Evolutionary conservation across 1,140 invertebrate species (phyloP).

Genomic region (Scaptomyza graminum): DNA sequence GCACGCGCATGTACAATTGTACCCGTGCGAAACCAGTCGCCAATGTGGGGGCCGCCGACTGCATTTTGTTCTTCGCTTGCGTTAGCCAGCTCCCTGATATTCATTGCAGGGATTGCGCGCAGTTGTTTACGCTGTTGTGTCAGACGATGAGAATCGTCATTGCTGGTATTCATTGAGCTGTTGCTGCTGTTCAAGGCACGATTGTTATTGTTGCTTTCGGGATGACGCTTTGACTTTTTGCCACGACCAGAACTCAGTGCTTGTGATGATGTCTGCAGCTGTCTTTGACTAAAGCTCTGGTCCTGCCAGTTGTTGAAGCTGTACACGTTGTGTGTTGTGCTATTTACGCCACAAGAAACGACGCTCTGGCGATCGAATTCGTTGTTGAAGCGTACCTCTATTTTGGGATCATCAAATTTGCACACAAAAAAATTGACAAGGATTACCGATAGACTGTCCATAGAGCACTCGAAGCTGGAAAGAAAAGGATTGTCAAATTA

Average conservation of each 20-base stretch:
- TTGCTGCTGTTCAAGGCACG: neutral
- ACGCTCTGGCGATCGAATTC: neutral
- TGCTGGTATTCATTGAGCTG: neutral
- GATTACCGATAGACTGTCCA: constrained; percentile 5
- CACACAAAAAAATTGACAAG: neutral
- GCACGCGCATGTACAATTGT: constrained; percentile 32
- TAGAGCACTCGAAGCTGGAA: constrained; percentile 20
- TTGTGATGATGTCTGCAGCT: neutral
- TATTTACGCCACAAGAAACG: neutral
- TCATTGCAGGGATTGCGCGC: constrained; percentile 27
- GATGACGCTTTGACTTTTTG: neutral
- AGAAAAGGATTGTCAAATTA: neutral
- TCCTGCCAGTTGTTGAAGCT: neutral
- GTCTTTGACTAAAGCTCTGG: neutral
- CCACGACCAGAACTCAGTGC: neutral
- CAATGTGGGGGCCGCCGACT: no score
- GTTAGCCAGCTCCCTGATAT: constrained; percentile 21
- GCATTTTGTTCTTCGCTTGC: neutral
- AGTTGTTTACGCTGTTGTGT: constrained; percentile 10
- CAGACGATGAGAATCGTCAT: neutral
- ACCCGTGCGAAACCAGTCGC: constrained; percentile 49
- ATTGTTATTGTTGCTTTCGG: neutral
- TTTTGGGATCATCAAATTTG: constrained; percentile 40
- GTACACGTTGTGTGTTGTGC: neutral
- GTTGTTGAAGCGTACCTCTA: constrained; percentile 32